phyloP scores from a whole-genome alignment of 2,113 vertebrate species.

The Lophius piscatorius region DNA sequence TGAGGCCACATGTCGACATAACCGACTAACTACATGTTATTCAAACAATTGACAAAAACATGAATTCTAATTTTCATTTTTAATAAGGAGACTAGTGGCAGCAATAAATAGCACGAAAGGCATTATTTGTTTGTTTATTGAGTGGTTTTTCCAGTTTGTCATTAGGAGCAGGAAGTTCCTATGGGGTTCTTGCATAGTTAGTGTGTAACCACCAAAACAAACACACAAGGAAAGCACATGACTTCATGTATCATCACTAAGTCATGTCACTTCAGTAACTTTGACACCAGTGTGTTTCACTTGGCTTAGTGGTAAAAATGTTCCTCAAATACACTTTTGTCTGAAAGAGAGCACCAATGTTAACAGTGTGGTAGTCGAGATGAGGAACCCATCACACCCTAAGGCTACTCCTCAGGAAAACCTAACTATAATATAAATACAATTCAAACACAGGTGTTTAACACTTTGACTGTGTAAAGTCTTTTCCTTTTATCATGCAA shows the following conservation, averaged over 20 bases:
- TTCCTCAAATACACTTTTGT: conserved; percentile 17
- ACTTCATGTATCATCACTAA: conserved; percentile 53
- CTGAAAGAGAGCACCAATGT: conserved; percentile 6
- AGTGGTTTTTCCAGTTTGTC: conserved; percentile 40
- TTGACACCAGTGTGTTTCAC: conserved; percentile 39
- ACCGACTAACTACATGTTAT: neutral
- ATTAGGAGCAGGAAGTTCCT: conserved; percentile 38
- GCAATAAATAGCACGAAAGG: conserved; percentile 2
- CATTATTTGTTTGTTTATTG: neutral
- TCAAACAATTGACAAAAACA: conserved; percentile 7
- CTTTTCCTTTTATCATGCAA: too few species aligned
- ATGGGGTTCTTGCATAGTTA: conserved; percentile 25
- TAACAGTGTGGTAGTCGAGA: neutral
- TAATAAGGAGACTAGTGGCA: conserved; percentile 3
- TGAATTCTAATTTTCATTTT: neutral
- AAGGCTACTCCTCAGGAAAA: too few species aligned
- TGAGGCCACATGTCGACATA: neutral
- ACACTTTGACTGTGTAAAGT: too few species aligned
- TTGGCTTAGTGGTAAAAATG: conserved; percentile 44
- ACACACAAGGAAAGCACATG: conserved; percentile 57
- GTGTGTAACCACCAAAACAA: conserved; percentile 37
- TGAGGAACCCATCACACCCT: too few species aligned
- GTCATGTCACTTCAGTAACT: conserved; percentile 43
- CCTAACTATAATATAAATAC: too few species aligned
- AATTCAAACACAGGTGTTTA: too few species aligned